Evolutionary conservation across 2,888 invertebrate species (phyloP).

Genomic region (Dolomedes plantarius): DNA sequence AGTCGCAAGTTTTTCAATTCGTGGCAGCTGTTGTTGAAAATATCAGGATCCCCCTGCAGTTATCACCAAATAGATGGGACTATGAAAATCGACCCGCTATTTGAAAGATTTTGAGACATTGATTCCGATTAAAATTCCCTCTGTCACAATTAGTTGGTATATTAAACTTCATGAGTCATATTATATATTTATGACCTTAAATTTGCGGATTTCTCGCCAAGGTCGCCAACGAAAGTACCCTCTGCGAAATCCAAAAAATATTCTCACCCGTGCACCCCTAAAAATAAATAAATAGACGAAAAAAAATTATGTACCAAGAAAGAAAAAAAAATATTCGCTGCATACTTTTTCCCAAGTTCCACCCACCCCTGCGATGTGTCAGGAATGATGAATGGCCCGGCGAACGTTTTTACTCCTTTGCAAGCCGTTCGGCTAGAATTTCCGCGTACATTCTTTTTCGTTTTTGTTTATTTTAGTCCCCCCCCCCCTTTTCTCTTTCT

Average conservation of each 20-base stretch:
- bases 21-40: too few relatives aligned
- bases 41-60: too few relatives aligned
- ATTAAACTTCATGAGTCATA: too few relatives aligned
- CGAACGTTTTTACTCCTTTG: constrained; percentile 52
- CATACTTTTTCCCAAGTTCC: constrained; percentile 43
- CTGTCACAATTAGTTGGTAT: too few relatives aligned
- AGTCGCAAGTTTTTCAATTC: too few relatives aligned
- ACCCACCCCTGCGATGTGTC: constrained; percentile 39
- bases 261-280: constrained; percentile 16
- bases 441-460: constrained; percentile 21
- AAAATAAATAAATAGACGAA: constrained; percentile 25
- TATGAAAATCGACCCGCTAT: too few relatives aligned
- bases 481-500: neutral
- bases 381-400: constrained; percentile 62
- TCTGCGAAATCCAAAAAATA: neutral
- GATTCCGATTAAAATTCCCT: too few relatives aligned
- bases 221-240: neutral
- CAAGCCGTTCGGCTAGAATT: constrained; percentile 49
- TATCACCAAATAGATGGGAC: too few relatives aligned
- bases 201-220: too few relatives aligned
- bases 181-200: too few relatives aligned
- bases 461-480: neutral
- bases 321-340: constrained; percentile 27
- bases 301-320: constrained; percentile 11
- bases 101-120: too few relatives aligned